Conservation (phyloP, 2,888 invertebrate genomes). For the Apamea sordens region DNA sequence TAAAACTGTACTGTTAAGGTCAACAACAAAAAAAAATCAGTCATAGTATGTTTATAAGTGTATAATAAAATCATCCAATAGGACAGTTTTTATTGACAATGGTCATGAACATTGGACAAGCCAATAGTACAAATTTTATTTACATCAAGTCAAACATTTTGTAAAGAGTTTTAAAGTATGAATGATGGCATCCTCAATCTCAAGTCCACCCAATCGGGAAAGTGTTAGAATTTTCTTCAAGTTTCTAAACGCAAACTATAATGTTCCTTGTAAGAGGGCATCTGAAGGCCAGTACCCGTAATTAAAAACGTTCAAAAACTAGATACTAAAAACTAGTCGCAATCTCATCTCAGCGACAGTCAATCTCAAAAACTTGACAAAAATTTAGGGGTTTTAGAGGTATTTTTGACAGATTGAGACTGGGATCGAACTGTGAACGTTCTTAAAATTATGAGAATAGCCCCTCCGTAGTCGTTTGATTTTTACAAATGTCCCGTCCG, state of each 20-base stretch:
- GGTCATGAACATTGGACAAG: neutral
- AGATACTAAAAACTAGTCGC: too few relatives aligned
- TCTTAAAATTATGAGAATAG: too few relatives aligned
- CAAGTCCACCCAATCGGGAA: neutral
- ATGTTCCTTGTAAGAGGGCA: neutral
- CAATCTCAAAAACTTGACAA: too few relatives aligned
- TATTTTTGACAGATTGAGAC: neutral
- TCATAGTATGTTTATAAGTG: slow-evolving; percentile 43
- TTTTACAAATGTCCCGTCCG: neutral
- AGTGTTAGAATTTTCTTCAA: neutral
- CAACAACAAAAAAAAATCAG: neutral
- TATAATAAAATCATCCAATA: slow-evolving; percentile 42
- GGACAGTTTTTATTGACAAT: neutral
- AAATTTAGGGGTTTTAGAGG: too few relatives aligned
- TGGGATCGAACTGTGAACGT: too few relatives aligned
- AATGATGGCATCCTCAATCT: neutral
- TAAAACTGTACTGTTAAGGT: neutral
- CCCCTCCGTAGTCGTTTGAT: neutral
- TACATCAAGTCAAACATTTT: neutral
- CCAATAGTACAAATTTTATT: neutral
- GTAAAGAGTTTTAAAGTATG: neutral
- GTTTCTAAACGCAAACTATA: neutral
- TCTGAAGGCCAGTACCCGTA: neutral
- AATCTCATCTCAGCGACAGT: too few relatives aligned
- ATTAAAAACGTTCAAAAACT: too few relatives aligned